These are phyloP conservation scores for Colletes latitarsis DNA, from an alignment of 1,140 invertebrate genomes.

Conservation along the genomic window DNA sequence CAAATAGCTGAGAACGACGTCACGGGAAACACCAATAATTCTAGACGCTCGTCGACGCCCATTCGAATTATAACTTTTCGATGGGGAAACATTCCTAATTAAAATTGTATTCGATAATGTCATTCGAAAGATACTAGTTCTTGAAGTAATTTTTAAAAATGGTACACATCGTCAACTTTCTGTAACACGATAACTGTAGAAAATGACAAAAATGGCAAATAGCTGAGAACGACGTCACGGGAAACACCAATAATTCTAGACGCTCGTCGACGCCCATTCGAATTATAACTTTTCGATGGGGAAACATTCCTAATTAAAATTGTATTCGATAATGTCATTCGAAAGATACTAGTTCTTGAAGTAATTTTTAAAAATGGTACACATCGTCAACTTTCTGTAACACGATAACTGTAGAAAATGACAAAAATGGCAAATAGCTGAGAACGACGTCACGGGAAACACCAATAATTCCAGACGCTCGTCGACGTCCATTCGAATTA, in stretches of 20 bases:
- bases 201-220: constrained; percentile 5
- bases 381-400: too few relatives aligned
- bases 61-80: too few relatives aligned
- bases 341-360: too few relatives aligned
- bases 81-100: background rate
- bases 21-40: constrained; percentile 40
- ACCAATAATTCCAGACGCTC: constrained; percentile 34
- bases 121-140: too few relatives aligned
- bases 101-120: background rate
- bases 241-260: constrained; percentile 37
- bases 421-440: constrained; percentile 15
- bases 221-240: constrained; percentile 29
- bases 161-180: too few relatives aligned
- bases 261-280: background rate
- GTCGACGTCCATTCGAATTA: too few relatives aligned
- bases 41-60: background rate
- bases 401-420: too few relatives aligned
- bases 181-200: too few relatives aligned
- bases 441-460: constrained; percentile 32
- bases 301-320: background rate
- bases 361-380: too few relatives aligned
- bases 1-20: constrained; percentile 38
- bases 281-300: too few relatives aligned
- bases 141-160: too few relatives aligned
- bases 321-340: too few relatives aligned